phyloP scores from a whole-genome alignment of 2,113 vertebrate species.

The Cairina moschata region DNA sequence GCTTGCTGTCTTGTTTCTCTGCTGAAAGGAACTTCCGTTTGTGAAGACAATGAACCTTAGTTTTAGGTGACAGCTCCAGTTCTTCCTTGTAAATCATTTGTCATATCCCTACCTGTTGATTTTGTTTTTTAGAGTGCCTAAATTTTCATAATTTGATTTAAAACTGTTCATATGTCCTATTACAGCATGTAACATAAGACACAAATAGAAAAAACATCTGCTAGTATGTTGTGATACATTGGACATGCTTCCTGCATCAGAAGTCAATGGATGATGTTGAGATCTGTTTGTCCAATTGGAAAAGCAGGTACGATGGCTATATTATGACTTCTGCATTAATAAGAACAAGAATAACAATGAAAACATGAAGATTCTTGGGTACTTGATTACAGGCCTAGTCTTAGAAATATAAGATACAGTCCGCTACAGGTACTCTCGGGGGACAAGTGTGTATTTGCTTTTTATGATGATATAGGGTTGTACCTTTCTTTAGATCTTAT shows the following conservation, averaged over 20 bases:
- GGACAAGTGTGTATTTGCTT: not conserved
- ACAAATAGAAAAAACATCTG: slow-evolving; percentile 12
- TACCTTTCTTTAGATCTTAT: not conserved
- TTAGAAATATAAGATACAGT: not conserved
- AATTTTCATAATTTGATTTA: slow-evolving; percentile 42
- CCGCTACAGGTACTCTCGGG: not conserved
- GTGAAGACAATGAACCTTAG: not conserved
- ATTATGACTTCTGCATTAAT: not conserved
- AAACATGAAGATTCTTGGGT: not conserved
- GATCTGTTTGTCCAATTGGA: slow-evolving; percentile 52
- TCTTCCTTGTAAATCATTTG: not conserved
- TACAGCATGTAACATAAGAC: slow-evolving; percentile 52
- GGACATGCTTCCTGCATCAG: slow-evolving; percentile 43
- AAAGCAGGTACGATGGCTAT: slow-evolving; percentile 42
- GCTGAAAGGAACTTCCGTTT: not conserved
- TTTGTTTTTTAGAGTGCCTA: slow-evolving; percentile 14
- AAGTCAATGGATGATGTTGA: slow-evolving; percentile 53
- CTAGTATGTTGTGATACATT: slow-evolving; percentile 42
- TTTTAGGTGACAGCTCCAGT: not conserved
- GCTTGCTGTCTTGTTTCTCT: not conserved
- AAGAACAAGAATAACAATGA: not conserved
- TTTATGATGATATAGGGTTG: not conserved
- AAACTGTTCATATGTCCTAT: slow-evolving; percentile 55
- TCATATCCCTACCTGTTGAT: not conserved
- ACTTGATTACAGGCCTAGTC: not conserved